A percentile compares a stretch with the other conserved stretches of the same genome.
Evolutionary conservation across 2,888 invertebrate species (phyloP).

Genomic region (Chymomyza caudatula): DNA sequence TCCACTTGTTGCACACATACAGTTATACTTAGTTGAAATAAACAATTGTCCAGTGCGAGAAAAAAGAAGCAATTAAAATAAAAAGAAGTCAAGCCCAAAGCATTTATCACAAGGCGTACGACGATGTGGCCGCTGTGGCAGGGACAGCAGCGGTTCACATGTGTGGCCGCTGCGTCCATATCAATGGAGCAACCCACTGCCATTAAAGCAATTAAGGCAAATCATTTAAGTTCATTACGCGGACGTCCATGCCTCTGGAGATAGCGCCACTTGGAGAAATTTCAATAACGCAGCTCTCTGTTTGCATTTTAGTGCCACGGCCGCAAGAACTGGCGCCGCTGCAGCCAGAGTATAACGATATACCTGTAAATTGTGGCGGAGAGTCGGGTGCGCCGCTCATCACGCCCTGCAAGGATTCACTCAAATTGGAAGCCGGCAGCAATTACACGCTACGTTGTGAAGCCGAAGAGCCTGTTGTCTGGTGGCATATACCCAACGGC

Average conservation of each 20-base stretch:
- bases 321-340: constrained; percentile 25
- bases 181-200: constrained; percentile 15
- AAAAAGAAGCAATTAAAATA: constrained; percentile 13
- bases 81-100: constrained; percentile 13
- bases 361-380: constrained; percentile 62
- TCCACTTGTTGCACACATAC: constrained; percentile 12
- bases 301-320: constrained; percentile 63
- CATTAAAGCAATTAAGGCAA: constrained; percentile 31
- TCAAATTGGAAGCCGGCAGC: constrained; percentile 69
- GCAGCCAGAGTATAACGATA: constrained; percentile 41
- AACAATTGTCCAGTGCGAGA: constrained; percentile 37
- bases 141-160: neutral
- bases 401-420: constrained; percentile 71
- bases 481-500: constrained; percentile 63
- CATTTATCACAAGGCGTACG: neutral
- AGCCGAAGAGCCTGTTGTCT: constrained; percentile 76
- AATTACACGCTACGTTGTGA: constrained; percentile 79
- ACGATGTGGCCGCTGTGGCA: neutral
- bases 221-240: constrained; percentile 35
- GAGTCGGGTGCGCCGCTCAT: constrained; percentile 74
- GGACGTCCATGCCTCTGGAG: neutral
- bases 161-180: neutral
- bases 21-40: constrained; percentile 20
- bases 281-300: neutral
- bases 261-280: neutral